Conservation (phyloP, 2,113 vertebrate species). For the Malurus cyaneus region DNA sequence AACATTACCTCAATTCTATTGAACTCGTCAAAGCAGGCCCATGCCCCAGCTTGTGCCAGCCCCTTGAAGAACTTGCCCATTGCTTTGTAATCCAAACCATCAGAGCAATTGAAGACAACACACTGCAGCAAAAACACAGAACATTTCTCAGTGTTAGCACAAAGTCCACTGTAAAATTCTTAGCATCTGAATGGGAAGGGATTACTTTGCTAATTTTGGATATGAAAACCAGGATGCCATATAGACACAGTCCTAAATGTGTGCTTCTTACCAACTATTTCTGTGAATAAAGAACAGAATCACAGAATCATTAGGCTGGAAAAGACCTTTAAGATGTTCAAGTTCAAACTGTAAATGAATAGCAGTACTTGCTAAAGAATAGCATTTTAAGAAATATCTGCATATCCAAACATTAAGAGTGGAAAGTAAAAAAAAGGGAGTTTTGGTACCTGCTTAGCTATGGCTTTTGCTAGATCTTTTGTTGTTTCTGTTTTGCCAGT, state of each 20-base stretch:
- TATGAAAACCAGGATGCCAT: background rate
- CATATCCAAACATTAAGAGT: background rate
- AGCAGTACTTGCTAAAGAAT: background rate
- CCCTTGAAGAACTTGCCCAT: slow-evolving; percentile 99
- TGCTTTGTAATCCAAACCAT: slow-evolving; percentile 93
- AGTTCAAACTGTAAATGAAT: background rate
- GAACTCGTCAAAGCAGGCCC: slow-evolving; percentile 96
- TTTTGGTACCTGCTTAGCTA: slow-evolving; percentile 88
- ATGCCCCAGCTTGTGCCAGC: slow-evolving; percentile 90
- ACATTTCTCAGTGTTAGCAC: background rate
- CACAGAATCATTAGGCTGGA: background rate
- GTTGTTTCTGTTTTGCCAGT: slow-evolving; percentile 97
- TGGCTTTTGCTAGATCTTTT: slow-evolving; percentile 93
- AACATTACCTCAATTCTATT: slow-evolving; percentile 90
- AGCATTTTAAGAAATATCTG: background rate
- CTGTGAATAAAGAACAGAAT: background rate
- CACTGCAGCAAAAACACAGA: slow-evolving; percentile 76
- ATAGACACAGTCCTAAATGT: background rate
- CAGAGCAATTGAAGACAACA: slow-evolving; percentile 95
- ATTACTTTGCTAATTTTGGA: background rate
- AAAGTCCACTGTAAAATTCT: background rate
- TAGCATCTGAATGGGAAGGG: background rate
- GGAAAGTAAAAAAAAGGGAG: background rate
- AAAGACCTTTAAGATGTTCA: background rate
- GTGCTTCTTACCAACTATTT: background rate